These are phyloP conservation scores for Pituophis catenifer DNA, from an alignment of 2,113 vertebrate genomes.

Conservation along the genomic window DNA sequence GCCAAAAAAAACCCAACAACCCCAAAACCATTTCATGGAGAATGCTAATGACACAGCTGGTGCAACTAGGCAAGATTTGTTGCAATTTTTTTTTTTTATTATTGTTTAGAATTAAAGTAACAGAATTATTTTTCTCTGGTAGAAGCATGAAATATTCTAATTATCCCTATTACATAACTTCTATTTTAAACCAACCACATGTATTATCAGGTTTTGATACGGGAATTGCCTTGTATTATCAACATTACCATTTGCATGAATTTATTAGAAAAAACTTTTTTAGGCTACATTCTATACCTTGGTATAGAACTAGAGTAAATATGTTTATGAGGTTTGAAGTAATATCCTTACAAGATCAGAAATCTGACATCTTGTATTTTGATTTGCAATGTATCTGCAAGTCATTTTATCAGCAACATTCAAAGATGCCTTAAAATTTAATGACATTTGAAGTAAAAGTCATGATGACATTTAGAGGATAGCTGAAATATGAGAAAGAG, in stretches of 20 bases:
- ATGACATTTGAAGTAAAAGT: constrained; percentile 32
- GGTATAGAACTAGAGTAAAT: background rate
- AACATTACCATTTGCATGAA: background rate
- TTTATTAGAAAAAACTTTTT: background rate
- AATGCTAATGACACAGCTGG: background rate
- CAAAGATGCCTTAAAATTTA: constrained; percentile 10
- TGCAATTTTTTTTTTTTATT: background rate
- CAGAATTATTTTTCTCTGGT: background rate
- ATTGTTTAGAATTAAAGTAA: background rate
- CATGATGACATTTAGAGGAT: background rate
- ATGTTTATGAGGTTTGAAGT: background rate
- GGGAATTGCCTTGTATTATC: background rate
- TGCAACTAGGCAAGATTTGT: background rate
- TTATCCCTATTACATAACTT: background rate
- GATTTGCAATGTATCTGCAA: background rate
- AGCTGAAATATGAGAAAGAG: background rate
- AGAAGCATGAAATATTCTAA: background rate
- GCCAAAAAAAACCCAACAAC: background rate
- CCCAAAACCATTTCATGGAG: background rate
- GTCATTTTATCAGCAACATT: constrained; percentile 16
- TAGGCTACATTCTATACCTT: background rate
- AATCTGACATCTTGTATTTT: background rate
- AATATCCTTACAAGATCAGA: constrained; percentile 11
- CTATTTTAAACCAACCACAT: background rate
- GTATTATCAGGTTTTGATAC: background rate